Evolutionary conservation across 64 coral and sea anemone genomes (phyloP), one percentile per base, ranked within the genome.

Genomic region (Montipora cactus): DNA sequence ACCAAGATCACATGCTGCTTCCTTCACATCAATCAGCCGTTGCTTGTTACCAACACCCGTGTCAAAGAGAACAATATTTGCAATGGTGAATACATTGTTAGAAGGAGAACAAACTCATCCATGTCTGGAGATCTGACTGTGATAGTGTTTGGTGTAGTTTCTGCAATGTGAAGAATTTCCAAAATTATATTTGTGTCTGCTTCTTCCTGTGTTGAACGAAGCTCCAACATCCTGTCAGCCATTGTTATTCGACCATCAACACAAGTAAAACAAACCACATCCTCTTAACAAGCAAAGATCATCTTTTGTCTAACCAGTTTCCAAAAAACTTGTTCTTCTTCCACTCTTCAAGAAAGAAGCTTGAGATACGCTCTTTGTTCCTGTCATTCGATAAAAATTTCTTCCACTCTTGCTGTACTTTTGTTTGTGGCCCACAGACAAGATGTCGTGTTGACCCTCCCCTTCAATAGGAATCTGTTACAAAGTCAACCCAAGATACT

Each of bases 271-370:
- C 19, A 20, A 7, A 47, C 28, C 20, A n/a, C 50, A 8, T 81
- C 59, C 19, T 52, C 49, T 58, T 81, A 16, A 81, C 4, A 22
- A 52, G 59, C 79, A 58, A 81, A 49, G 19, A 81, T 52, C 20
- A 81, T n/a, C 28, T 81, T 18, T 52, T 52, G 57, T 25, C 58
- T 28, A 5, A 50, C 18, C 18, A 81, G 79, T 48, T 81, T 61
- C 20, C 7, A 6, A 25, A 48, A 69, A 88, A 51, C 75, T 74
- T 47, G 50, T 49, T 75, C 69, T 23, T 70, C 76, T 52, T n/a
- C 14, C 88, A 90, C 76, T 90, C 88, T 58, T 77, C 76, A 51
- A 90, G 59, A 21, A 90, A 46, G 75, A 90, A 78, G 25, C 20
- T 44, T 6, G 45, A 20, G 6, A 88, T 16, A 55, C 88, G 74